Percentiles rank a stretch among this genome's conserved stretches.
phyloP scores from a whole-genome alignment of 2,888 invertebrate genomes.

The Baccha elongata region DNA sequence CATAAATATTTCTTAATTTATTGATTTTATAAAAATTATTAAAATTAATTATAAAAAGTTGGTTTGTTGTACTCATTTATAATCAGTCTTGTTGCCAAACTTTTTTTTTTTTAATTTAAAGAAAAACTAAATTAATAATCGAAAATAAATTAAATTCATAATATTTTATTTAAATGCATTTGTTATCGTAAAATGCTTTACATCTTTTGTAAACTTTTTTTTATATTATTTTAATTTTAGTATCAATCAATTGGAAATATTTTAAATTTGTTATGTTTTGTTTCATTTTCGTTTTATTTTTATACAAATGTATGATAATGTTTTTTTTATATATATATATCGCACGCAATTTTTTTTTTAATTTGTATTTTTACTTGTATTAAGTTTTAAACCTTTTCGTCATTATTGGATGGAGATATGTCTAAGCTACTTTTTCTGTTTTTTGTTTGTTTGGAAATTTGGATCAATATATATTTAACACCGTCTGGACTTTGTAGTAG shows the following conservation, averaged over 20 bases:
- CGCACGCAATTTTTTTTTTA: conserved; percentile 16
- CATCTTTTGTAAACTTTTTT: background rate
- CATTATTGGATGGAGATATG: conserved; percentile 70
- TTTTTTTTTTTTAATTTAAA: conserved; percentile 43
- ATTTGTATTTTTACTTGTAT: conserved; percentile 29
- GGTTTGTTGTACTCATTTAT: conserved; percentile 43
- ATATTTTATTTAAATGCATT: conserved; percentile 50
- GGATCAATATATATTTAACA: conserved; percentile 22
- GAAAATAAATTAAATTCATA: background rate
- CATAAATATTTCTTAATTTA: background rate
- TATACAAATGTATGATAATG: conserved; percentile 34
- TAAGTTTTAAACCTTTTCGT: conserved; percentile 33
- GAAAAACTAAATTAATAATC: background rate
- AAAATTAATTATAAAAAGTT: conserved; percentile 1
- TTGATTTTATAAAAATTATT: background rate
- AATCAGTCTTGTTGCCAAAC: conserved; percentile 70
- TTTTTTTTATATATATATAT: conserved; percentile 20
- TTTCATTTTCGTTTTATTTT: background rate
- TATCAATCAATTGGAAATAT: background rate
- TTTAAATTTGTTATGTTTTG: background rate
- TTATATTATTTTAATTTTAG: conserved; percentile 14
- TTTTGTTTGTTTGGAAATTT: conserved; percentile 25
- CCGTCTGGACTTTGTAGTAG: background rate
- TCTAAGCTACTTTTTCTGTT: conserved; percentile 61
- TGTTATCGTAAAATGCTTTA: conserved; percentile 15